These are phyloP conservation scores for Hyles vespertilio DNA, from an alignment of 1,140 invertebrate species.

Conservation along the genomic window DNA sequence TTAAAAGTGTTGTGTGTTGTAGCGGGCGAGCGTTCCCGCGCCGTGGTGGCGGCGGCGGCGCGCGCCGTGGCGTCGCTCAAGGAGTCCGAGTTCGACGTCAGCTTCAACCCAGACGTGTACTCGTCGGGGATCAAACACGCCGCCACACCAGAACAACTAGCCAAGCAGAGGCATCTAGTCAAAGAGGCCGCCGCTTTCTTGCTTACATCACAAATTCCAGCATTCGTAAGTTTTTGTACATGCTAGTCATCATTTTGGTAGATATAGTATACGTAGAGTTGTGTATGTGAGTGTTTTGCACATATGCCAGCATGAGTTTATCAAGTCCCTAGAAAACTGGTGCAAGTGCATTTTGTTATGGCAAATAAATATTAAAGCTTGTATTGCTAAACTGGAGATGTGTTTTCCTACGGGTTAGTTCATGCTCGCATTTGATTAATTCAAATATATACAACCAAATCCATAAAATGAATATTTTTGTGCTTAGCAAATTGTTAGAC, in stretches of 20 bases:
- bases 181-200: constrained; percentile 97
- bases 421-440: no score
- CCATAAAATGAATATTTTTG: no score
- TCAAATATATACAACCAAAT: no score
- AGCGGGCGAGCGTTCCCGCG: constrained; percentile 91
- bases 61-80: constrained; percentile 93
- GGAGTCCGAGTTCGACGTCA: constrained; percentile 95
- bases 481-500: no score
- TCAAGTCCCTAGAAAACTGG: no score
- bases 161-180: constrained; percentile 91
- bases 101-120: constrained; percentile 99
- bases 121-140: constrained; percentile 93
- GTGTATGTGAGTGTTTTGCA: background rate
- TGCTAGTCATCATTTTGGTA: background rate
- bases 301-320: no score
- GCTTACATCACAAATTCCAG: constrained; percentile 93
- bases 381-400: no score
- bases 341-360: no score
- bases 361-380: no score
- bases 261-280: background rate
- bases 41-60: constrained; percentile 93
- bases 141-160: constrained; percentile 79
- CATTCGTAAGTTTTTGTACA: constrained; percentile 84
- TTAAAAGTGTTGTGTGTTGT: background rate
- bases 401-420: no score